These are phyloP conservation scores for Perognathus longimembris DNA, from an alignment of 2,113 vertebrate genomes.

Conservation along the genomic window DNA sequence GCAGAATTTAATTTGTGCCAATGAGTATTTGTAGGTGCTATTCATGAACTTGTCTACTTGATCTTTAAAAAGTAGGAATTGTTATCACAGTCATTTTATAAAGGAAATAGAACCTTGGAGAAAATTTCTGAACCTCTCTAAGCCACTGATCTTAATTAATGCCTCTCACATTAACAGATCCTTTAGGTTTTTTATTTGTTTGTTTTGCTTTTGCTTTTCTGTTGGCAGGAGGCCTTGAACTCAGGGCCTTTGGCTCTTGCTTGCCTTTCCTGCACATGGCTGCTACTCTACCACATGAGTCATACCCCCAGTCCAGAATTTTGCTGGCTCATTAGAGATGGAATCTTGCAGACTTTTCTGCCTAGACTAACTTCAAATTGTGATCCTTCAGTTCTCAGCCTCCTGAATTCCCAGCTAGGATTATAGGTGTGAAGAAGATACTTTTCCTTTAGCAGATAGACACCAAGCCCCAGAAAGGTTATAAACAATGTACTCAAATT, in stretches of 20 bases:
- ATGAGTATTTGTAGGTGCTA: not conserved
- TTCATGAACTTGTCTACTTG: slow-evolving; percentile 28
- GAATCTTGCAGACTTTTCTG: too few species aligned
- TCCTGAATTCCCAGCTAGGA: too few species aligned
- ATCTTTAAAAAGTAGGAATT: not conserved
- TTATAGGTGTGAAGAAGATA: not conserved
- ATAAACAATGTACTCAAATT: not conserved
- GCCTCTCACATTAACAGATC: not conserved
- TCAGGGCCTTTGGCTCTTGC: too few species aligned
- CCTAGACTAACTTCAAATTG: too few species aligned
- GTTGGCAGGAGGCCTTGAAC: too few species aligned
- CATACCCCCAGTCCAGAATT: too few species aligned
- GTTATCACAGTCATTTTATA: slow-evolving; percentile 34
- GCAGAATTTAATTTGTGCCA: not conserved
- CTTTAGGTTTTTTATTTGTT: not conserved
- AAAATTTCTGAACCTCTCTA: slow-evolving; percentile 47
- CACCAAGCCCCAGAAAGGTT: not conserved
- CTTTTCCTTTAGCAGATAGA: not conserved
- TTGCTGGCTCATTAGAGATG: too few species aligned
- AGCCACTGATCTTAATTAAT: slow-evolving; percentile 38
- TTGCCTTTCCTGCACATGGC: too few species aligned
- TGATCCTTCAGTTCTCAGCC: too few species aligned
- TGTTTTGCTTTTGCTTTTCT: too few species aligned
- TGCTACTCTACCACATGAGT: too few species aligned
- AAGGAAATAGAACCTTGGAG: not conserved